Conservation (phyloP, 2,797 vertebrate species). For the Capromys pilorides region DNA sequence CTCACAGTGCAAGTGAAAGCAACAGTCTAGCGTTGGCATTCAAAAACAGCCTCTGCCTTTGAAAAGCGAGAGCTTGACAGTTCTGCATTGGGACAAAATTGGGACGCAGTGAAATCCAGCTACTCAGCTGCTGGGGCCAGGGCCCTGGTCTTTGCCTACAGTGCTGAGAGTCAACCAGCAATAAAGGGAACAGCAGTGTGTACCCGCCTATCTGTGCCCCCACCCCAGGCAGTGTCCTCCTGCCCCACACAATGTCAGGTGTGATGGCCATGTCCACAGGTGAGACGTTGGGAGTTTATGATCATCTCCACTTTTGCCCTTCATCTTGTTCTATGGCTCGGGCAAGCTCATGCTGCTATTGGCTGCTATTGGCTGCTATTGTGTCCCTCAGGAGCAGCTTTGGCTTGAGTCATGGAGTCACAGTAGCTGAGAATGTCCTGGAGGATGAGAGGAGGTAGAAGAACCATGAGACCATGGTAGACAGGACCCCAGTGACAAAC, state of each 20-base stretch:
- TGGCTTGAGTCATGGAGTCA: background rate
- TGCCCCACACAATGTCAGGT: accelerated
- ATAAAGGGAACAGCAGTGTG: slow-evolving; percentile 42
- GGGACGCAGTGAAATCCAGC: slow-evolving; percentile 66
- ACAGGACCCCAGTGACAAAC: slow-evolving; percentile 8
- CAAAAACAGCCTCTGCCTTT: slow-evolving; percentile 74
- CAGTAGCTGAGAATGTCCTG: background rate
- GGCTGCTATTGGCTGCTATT: too few species aligned
- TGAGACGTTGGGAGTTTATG: background rate
- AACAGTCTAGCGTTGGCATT: slow-evolving; percentile 78
- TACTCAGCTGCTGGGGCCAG: slow-evolving; percentile 54
- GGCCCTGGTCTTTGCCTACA: slow-evolving; percentile 23
- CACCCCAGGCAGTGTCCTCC: background rate
- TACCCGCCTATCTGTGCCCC: background rate
- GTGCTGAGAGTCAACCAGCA: slow-evolving; percentile 65
- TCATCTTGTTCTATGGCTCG: background rate
- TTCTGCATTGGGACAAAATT: slow-evolving; percentile 72
- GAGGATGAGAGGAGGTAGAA: background rate
- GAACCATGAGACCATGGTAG: background rate
- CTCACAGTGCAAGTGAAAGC: slow-evolving; percentile 79
- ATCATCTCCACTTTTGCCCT: background rate
- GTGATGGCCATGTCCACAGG: background rate
- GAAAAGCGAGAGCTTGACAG: slow-evolving; percentile 78
- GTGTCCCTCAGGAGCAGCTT: background rate
- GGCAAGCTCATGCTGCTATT: background rate